A percentile compares a stretch with the other conserved stretches of the same genome.
Evolutionary conservation across 1,140 invertebrate species (phyloP).

Genomic region (Brevipalpus yothersi): DNA sequence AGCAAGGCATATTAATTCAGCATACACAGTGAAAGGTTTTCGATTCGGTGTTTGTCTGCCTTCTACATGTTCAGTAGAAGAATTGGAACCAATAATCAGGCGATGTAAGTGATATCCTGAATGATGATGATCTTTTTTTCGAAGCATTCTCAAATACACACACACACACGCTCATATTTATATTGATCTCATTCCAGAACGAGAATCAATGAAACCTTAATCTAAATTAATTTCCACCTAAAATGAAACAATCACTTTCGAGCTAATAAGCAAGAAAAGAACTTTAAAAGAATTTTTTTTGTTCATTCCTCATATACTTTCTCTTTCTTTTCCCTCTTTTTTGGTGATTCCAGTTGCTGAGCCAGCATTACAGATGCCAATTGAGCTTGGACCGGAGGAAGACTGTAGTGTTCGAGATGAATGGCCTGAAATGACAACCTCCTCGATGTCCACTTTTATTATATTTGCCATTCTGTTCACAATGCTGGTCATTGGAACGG

Average conservation of each 20-base stretch:
- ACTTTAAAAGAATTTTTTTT: not conserved
- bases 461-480: not conserved
- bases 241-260: no score
- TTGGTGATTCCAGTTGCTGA: not conserved
- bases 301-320: no score
- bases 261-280: no score
- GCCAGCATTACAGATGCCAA: constrained; percentile 3
- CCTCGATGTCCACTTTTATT: not conserved
- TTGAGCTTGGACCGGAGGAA: constrained; percentile 5
- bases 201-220: no score
- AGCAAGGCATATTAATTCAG: not conserved
- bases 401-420: not conserved
- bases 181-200: no score
- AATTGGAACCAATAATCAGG: constrained; percentile 7
- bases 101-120: not conserved
- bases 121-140: no score
- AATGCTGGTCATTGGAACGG: not conserved
- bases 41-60: constrained; percentile 12
- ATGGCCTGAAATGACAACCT: not conserved
- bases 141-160: no score
- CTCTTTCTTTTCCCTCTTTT: no score
- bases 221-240: no score
- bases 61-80: constrained; percentile 8
- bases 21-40: constrained; percentile 3
- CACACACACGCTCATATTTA: no score